Base-by-base conservation (phyloP, 2,113 vertebrate genomes). In the Hiodon alosoides region DNA sequence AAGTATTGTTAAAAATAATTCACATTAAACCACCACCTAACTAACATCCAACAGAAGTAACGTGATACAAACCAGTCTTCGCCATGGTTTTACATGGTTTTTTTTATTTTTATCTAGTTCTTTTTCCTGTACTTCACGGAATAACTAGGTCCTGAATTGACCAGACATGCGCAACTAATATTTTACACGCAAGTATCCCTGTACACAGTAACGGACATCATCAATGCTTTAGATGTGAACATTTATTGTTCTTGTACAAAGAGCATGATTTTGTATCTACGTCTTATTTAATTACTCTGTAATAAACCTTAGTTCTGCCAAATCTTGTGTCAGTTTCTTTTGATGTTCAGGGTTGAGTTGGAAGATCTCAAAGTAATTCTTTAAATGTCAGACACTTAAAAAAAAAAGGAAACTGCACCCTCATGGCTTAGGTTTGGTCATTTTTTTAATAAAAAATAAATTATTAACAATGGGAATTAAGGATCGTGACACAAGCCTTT, bases 221-320 rank as follows among this genome's bases (percentile, higher is more conserved):
- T 55, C 3, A 16, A 13, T 46, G 53, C 60, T 70, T 68, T 74
- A n/a, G 78, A 68, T 79, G 76, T 78, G 73, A 51, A 75, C 71
- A 57, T 72, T n/a, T 47, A n/a, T 64, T 67, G 46, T 80, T 84
- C 83, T 84, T 84, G 83, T 88, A 88, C 79, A 57, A 79, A 77
- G 17, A 51, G 55, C 6, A 48, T 72, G 82, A 83, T 84, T 82
- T 80, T 48, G 53, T 77, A 85, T 88, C 85, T 86, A 73, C 80
- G 81, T 85, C 81, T 79, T 75, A 75, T 69, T 74, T 79, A 76
- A 82, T 73, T 71, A 78, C 72, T 62, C 62, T 73, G 78, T 79
- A 86, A 83, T 82, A 84, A 84, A 86, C 70, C 51, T 77, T 70
- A 47, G 53, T 73, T 77, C 53, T 58, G n/a, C 14, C 52, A 60